Conservation (phyloP, 2,113 vertebrate species). For the Callospermophilus lateralis region DNA sequence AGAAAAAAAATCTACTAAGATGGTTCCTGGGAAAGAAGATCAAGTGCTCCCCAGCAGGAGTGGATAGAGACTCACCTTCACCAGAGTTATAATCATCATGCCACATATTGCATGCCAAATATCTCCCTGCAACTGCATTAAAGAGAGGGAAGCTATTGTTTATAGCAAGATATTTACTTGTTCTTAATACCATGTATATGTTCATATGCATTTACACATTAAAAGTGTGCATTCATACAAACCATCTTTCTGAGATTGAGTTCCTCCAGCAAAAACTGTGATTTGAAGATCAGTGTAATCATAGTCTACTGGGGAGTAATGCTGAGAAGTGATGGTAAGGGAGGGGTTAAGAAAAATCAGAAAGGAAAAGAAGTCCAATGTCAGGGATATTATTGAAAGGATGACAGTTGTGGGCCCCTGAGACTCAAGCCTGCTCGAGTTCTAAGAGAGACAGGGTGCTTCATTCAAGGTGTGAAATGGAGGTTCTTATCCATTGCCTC, state of each 20-base stretch:
- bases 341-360: background rate
- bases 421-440: background rate
- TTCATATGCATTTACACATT: background rate
- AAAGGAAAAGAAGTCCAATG: background rate
- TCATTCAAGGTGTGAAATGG: background rate
- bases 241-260: background rate
- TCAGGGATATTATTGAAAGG: background rate
- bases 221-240: background rate
- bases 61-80: background rate
- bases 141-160: background rate
- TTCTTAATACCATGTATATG: background rate
- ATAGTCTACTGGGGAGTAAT: background rate
- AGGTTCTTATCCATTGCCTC: background rate
- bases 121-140: background rate
- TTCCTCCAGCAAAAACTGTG: background rate
- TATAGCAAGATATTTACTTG: background rate
- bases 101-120: background rate
- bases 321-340: background rate
- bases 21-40: background rate
- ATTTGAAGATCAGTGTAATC: background rate
- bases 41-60: background rate
- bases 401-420: background rate
- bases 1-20: constrained; percentile 6
- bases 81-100: background rate
- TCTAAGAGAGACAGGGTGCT: background rate